Base-by-base conservation (phyloP, 2,797 vertebrate species). In the Rhynchonycteris naso region DNA sequence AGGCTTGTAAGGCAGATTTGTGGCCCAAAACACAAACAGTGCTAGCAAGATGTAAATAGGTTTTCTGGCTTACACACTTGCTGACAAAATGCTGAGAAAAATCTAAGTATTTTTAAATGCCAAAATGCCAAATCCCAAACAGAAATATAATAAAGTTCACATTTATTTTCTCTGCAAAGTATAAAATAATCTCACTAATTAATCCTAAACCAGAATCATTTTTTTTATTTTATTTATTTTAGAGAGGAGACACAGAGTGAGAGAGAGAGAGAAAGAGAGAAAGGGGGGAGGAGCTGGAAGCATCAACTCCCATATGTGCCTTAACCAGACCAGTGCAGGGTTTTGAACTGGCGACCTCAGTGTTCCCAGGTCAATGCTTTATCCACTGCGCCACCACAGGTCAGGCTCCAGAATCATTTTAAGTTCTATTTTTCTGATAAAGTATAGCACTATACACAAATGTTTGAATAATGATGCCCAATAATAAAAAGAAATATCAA, bases 141-240 rank as follows among this genome's bases (percentile, higher is more conserved):
- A 87, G 69, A 90, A 76, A 95, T 50, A 81, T 10, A 90, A 76
- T 43, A 35, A 82, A 90, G 38, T 63, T 83, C 38, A 72, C 54
- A 65, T 19, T n/a, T 82, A 30, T 93, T 95, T 96, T 82, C 82
- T 86, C 58, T 83, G 26, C 30, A 84, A 33, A 88, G 15, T 66
- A n/a, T 22, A 47, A 83, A 2, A 35, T 6, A 66, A 93, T 72
- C 54, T 82, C 33, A 82, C 15, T 80, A 90, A 65, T 65, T 76
- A 88, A 94, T 59, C 26, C 28, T 80, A 88, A 86, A 38, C 8
- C 35, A 96, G 56, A 52, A 80, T n/a, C 43, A 59, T 80, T 88
- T 52, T 88, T 65, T 30, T 24, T 74, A 52, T 21, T 90, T 90
- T 95, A n/a, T n/a, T n/a, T n/a, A n/a, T n/a, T n/a, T n/a, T n/a